Percentiles rank a stretch among this genome's conserved stretches.
Conservation (phyloP, 2,797 vertebrate species). For the Parauchenoglanis ngamensis region DNA sequence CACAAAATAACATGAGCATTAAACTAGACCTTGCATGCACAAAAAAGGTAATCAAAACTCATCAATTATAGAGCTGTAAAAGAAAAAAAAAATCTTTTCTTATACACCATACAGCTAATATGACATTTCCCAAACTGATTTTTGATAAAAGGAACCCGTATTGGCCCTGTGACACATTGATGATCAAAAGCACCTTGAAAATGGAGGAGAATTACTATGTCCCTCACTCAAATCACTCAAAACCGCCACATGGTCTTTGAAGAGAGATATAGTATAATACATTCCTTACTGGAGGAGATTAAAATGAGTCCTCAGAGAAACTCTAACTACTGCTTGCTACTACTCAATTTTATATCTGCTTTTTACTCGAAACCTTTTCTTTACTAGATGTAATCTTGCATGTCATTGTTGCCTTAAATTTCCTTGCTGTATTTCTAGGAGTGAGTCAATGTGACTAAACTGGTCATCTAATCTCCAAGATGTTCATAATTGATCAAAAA, state of each 20-base stretch:
- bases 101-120: neutral
- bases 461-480: neutral
- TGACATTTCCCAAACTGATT: slow-evolving; percentile 28
- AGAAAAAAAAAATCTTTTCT: neutral
- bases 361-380: neutral
- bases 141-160: neutral
- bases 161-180: neutral
- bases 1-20: neutral
- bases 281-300: neutral
- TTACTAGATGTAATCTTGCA: neutral
- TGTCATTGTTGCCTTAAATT: neutral
- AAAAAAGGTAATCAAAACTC: neutral
- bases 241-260: neutral
- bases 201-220: neutral
- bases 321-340: neutral
- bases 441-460: neutral
- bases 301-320: neutral
- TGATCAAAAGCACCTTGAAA: slow-evolving; percentile 20
- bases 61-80: neutral
- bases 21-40: neutral
- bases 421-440: neutral
- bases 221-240: neutral
- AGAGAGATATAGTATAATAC: neutral
- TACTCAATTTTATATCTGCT: neutral
- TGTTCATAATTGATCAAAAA: neutral